These are phyloP conservation scores for Hesperia comma DNA, from an alignment of 2,888 invertebrate species.

Conservation along the genomic window DNA sequence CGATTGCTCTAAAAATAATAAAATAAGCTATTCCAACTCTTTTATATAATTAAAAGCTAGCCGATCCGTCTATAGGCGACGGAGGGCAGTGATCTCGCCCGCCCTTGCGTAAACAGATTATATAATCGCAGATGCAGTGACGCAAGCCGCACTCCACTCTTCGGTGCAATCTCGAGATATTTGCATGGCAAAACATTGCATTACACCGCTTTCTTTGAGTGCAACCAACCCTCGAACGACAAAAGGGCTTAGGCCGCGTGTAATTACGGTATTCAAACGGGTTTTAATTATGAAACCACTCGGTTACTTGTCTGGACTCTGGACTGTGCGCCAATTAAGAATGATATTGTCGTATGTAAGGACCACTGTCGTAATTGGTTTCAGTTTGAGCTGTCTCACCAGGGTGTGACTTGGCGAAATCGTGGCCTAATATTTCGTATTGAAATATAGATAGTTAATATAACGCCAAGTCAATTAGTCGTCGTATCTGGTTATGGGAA, in stretches of 20 bases:
- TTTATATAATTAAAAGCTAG: too few relatives aligned
- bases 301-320: background rate
- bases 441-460: too few relatives aligned
- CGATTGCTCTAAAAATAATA: too few relatives aligned
- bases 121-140: conserved; percentile 1
- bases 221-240: conserved; percentile 1
- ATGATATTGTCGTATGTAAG: background rate
- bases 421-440: too few relatives aligned
- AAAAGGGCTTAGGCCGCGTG: background rate
- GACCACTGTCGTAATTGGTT: background rate
- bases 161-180: conserved; percentile 6
- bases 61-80: background rate
- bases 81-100: conserved; percentile 1
- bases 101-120: conserved; percentile 9
- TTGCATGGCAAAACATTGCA: conserved; percentile 6
- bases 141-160: background rate
- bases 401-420: too few relatives aligned
- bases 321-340: background rate
- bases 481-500: too few relatives aligned
- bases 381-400: background rate
- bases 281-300: conserved; percentile 4
- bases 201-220: conserved; percentile 3
- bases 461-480: too few relatives aligned
- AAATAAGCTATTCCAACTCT: too few relatives aligned
- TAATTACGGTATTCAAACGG: background rate